Conservation (phyloP, 2,888 invertebrate species). For the Campoplex capitator region DNA sequence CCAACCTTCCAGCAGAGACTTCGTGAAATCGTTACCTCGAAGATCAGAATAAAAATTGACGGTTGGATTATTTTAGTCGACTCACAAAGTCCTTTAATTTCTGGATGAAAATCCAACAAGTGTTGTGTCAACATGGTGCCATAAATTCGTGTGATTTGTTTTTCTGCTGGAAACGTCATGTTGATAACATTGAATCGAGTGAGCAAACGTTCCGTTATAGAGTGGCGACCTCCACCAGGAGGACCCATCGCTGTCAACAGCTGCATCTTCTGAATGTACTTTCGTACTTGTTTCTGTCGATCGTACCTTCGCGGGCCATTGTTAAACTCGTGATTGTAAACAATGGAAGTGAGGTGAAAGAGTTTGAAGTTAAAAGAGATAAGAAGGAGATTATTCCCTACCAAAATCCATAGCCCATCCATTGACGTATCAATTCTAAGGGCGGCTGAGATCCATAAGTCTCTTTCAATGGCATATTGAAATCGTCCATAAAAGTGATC, state of each 20-base stretch:
- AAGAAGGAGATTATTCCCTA: slow-evolving; percentile 50
- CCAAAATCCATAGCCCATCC: slow-evolving; percentile 96
- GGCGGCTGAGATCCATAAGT: slow-evolving; percentile 96
- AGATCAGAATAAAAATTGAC: no score
- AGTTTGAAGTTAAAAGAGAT: neutral
- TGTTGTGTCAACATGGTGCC: slow-evolving; percentile 94
- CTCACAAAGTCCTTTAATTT: slow-evolving; percentile 90
- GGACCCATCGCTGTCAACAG: slow-evolving; percentile 94
- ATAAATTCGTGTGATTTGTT: slow-evolving; percentile 92
- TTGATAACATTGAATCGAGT: slow-evolving; percentile 92
- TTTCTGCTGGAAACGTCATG: slow-evolving; percentile 93
- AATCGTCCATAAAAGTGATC: slow-evolving; percentile 95
- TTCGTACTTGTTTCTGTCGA: slow-evolving; percentile 91
- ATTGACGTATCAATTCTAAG: slow-evolving; percentile 92
- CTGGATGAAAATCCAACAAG: slow-evolving; percentile 91
- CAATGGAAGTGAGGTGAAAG: neutral
- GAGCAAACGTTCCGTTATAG: slow-evolving; percentile 91
- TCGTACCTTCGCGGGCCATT: slow-evolving; percentile 86
- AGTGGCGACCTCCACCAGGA: slow-evolving; percentile 94
- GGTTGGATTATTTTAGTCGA: slow-evolving; percentile 15
- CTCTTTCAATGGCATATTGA: slow-evolving; percentile 97
- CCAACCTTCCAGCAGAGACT: no score
- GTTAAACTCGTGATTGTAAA: neutral
- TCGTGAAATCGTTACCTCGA: no score
- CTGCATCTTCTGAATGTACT: slow-evolving; percentile 92